Conservation (phyloP, 2,797 vertebrate genomes). For the Glyptemys insculpta region DNA sequence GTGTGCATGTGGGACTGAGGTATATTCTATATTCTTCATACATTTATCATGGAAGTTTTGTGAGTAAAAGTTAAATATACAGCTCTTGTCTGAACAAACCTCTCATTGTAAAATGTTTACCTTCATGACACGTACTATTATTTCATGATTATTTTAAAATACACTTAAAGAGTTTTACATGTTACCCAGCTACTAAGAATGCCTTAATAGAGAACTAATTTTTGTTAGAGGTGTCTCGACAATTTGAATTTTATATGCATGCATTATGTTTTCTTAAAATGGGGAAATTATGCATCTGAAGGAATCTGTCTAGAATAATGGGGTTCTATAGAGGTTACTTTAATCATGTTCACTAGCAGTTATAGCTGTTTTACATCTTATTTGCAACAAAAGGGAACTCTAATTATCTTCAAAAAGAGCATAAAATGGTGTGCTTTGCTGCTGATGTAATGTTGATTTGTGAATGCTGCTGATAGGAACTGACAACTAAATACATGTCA, state of each 20-base stretch:
- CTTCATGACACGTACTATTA: constrained; percentile 85
- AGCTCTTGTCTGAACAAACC: constrained; percentile 80
- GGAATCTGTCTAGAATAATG: constrained; percentile 95
- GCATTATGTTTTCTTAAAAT: constrained; percentile 91
- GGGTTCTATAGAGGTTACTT: constrained; percentile 93
- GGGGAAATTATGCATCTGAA: constrained; percentile 93
- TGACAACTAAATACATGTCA: constrained; percentile 93
- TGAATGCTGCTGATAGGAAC: constrained; percentile 92
- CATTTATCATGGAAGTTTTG: constrained; percentile 76
- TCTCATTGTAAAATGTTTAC: constrained; percentile 86
- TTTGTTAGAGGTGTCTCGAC: constrained; percentile 88
- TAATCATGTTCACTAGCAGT: constrained; percentile 96
- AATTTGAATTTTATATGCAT: constrained; percentile 90
- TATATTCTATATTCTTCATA: constrained; percentile 21
- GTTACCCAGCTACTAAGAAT: constrained; percentile 88
- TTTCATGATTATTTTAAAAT: constrained; percentile 89
- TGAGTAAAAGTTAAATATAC: constrained; percentile 80
- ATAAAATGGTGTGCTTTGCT: constrained; percentile 88
- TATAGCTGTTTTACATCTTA: constrained; percentile 95
- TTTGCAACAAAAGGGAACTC: constrained; percentile 91
- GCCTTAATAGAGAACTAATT: constrained; percentile 89
- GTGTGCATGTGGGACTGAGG: neutral
- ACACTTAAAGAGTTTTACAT: constrained; percentile 87
- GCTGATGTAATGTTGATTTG: constrained; percentile 89
- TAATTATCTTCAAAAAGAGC: constrained; percentile 94